Percentiles rank a stretch among this genome's conserved stretches.
Conservation (phyloP, 2,113 vertebrate species). For the Alaudala cheleensis region DNA sequence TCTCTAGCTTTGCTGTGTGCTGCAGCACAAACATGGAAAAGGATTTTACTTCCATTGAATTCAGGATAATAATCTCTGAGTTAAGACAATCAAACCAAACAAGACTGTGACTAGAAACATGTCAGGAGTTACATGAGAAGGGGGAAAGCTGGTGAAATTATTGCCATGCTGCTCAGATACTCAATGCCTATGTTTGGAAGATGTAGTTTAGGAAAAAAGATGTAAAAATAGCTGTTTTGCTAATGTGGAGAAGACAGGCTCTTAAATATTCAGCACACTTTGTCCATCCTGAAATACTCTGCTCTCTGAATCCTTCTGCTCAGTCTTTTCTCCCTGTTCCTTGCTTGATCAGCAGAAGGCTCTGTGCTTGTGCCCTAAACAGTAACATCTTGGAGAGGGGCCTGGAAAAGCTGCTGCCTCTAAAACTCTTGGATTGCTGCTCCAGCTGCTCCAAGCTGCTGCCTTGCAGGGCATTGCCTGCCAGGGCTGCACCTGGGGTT, state of each 20-base stretch:
- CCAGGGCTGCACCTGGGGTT: neutral
- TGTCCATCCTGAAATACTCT: neutral
- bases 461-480: neutral
- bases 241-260: neutral
- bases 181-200: neutral
- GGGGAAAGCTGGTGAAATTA: neutral
- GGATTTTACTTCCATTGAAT: neutral
- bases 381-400: neutral
- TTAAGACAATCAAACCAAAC: neutral
- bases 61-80: neutral
- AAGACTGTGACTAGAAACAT: neutral
- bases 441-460: neutral
- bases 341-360: neutral
- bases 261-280: neutral
- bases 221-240: neutral
- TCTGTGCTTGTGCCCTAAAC: neutral
- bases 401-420: neutral
- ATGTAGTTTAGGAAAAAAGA: neutral
- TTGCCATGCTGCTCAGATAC: neutral
- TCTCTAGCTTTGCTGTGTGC: neutral
- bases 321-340: neutral
- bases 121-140: neutral
- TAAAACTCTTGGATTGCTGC: neutral
- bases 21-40: neutral
- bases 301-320: neutral